Conservation (phyloP, 2,888 invertebrate species). For the Tachystola acroxantha region DNA sequence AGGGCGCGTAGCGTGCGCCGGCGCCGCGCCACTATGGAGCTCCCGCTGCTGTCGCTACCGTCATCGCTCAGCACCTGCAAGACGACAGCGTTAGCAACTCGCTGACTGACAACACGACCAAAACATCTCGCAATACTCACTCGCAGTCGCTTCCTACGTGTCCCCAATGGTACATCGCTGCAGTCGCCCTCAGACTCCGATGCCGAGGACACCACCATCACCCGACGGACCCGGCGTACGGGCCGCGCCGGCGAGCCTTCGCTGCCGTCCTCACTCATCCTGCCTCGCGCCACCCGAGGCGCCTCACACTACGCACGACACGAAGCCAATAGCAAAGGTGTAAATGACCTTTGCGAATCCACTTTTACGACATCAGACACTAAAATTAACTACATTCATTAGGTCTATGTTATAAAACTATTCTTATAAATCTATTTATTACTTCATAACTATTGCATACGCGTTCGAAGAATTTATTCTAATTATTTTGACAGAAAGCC, state of each 20-base stretch:
- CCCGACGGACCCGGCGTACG: slow-evolving; percentile 56
- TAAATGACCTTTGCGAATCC: slow-evolving; percentile 58
- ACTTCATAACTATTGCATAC: slow-evolving; percentile 30
- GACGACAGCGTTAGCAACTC: slow-evolving; percentile 11
- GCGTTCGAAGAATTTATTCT: slow-evolving; percentile 47
- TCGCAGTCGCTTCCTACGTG: slow-evolving; percentile 68
- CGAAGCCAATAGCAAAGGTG: slow-evolving; percentile 63
- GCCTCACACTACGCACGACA: slow-evolving; percentile 48
- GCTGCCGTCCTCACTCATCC: slow-evolving; percentile 62
- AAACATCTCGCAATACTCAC: too few species aligned
- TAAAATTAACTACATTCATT: slow-evolving; percentile 41
- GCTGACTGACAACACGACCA: background rate
- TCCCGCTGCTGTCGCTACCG: slow-evolving; percentile 58
- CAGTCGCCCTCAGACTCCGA: slow-evolving; percentile 68
- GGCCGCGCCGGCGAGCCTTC: slow-evolving; percentile 50
- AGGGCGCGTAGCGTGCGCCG: slow-evolving; percentile 48
- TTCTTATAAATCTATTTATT: slow-evolving; percentile 31
- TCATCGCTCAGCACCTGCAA: slow-evolving; percentile 78
- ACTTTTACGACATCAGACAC: slow-evolving; percentile 34
- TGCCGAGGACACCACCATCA: slow-evolving; percentile 50
- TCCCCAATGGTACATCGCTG: slow-evolving; percentile 49
- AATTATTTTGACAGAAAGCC: slow-evolving; percentile 76
- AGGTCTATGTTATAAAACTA: slow-evolving; percentile 34
- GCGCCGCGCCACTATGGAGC: slow-evolving; percentile 49
- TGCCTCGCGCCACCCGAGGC: slow-evolving; percentile 35